A percentile compares a stretch with the other conserved stretches of the same genome.
phyloP scores from a whole-genome alignment of 2,113 vertebrate genomes.

The Heterotis niloticus region DNA sequence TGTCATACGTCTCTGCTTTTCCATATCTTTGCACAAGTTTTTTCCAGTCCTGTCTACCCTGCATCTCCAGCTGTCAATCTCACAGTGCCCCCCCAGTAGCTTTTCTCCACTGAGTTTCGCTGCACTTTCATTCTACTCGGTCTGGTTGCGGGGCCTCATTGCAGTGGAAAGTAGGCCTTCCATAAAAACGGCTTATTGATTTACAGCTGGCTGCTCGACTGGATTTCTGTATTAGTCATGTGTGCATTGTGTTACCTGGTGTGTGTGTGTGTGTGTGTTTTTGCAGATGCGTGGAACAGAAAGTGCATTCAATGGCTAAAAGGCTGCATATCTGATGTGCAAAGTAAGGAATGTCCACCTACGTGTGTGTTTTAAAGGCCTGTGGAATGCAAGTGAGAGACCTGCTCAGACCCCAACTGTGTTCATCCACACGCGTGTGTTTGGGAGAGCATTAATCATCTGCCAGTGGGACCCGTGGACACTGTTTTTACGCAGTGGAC shows the following conservation, averaged over 20 bases:
- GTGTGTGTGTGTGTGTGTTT: not conserved
- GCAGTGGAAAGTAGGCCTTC: slow-evolving; percentile 30
- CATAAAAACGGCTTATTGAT: slow-evolving; percentile 20
- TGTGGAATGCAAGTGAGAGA: too few species aligned
- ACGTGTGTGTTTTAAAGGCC: not conserved
- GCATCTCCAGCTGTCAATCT: not conserved
- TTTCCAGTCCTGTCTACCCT: not conserved
- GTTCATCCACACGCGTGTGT: not conserved
- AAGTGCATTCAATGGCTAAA: not conserved
- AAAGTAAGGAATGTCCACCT: not conserved
- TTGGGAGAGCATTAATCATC: not conserved
- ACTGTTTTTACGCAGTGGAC: slow-evolving; percentile 1
- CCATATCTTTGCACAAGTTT: too few species aligned
- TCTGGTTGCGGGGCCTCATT: slow-evolving; percentile 1
- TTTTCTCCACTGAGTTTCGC: not conserved
- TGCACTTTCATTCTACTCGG: slow-evolving; percentile 16
- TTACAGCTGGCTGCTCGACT: slow-evolving; percentile 8
- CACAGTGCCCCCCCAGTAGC: not conserved
- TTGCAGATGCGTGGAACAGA: not conserved
- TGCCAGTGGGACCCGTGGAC: not conserved
- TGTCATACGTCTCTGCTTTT: not conserved
- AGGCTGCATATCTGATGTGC: not conserved
- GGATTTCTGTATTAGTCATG: slow-evolving; percentile 2
- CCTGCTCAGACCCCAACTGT: too few species aligned
- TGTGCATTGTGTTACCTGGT: not conserved